Evolutionary conservation across 2,888 invertebrate genomes (phyloP).

Genomic region (Phalera bucephala): DNA sequence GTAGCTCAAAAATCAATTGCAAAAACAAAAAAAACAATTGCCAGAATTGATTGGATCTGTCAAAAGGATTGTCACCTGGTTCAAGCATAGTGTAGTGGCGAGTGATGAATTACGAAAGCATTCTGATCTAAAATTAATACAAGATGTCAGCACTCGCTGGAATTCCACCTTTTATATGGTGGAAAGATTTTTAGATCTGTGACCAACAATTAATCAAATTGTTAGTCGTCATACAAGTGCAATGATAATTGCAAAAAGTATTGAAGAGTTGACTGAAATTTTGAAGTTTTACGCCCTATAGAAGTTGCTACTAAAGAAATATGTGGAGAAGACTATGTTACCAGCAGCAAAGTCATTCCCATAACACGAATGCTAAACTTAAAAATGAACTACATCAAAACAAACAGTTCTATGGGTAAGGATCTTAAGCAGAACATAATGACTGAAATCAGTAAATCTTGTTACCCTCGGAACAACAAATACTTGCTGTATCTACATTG

Average conservation of each 20-base stretch:
- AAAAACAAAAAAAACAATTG: neutral
- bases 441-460: slow-evolving; percentile 16
- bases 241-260: slow-evolving; percentile 1
- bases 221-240: neutral
- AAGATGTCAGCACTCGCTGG: slow-evolving; percentile 1
- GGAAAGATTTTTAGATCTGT: slow-evolving; percentile 3
- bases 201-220: slow-evolving; percentile 1
- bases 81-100: slow-evolving; percentile 1
- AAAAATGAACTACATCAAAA: neutral
- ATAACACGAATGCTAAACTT: slow-evolving; percentile 1
- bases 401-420: slow-evolving; percentile 3
- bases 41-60: neutral
- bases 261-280: slow-evolving; percentile 6
- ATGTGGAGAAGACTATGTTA: slow-evolving; percentile 8
- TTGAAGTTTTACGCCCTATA: slow-evolving; percentile 9
- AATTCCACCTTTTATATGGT: slow-evolving; percentile 2
- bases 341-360: slow-evolving; percentile 7
- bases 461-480: slow-evolving; percentile 6
- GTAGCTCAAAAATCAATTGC: neutral
- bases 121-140: neutral
- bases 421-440: slow-evolving; percentile 6
- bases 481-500: slow-evolving; percentile 6
- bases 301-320: slow-evolving; percentile 7
- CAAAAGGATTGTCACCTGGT: slow-evolving; percentile 2
- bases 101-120: slow-evolving; percentile 3